Conservation (phyloP, 92 coral and sea anemone genomes). For the Siderastrea siderea region DNA sequence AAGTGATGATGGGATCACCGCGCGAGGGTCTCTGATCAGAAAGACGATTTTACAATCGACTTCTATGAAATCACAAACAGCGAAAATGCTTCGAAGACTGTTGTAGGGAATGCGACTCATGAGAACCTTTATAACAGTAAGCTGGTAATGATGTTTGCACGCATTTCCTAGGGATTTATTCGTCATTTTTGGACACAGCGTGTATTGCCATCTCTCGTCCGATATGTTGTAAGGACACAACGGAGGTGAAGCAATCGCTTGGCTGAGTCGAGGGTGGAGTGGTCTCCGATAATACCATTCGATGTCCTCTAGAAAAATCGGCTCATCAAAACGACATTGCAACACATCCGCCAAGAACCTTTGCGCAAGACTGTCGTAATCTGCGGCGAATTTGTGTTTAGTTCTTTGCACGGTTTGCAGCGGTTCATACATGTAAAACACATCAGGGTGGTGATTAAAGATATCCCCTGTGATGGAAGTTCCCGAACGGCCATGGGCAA, state of each 20-base stretch:
- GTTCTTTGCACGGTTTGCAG: slow-evolving; percentile 46
- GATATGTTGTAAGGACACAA: slow-evolving; percentile 33
- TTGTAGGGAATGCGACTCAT: slow-evolving; percentile 8
- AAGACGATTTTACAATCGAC: slow-evolving; percentile 38
- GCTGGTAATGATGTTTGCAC: slow-evolving; percentile 15
- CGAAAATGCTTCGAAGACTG: not conserved
- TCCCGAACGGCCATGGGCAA: slow-evolving; percentile 39
- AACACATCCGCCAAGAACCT: slow-evolving; percentile 10
- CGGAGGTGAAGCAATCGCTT: slow-evolving; percentile 37
- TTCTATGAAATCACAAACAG: slow-evolving; percentile 17
- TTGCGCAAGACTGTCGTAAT: slow-evolving; percentile 15
- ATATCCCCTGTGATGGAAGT: slow-evolving; percentile 36
- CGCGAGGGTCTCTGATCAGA: slow-evolving; percentile 46
- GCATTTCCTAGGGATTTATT: slow-evolving; percentile 13
- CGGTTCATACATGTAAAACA: slow-evolving; percentile 56
- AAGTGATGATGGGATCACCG: slow-evolving; percentile 45
- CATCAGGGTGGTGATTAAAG: slow-evolving; percentile 52
- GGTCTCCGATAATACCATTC: slow-evolving; percentile 34
- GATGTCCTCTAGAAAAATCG: not conserved
- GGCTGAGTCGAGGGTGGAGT: slow-evolving; percentile 22
- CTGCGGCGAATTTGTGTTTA: not conserved
- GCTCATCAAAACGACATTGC: slow-evolving; percentile 14
- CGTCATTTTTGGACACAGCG: slow-evolving; percentile 27
- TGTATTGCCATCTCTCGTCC: slow-evolving; percentile 38
- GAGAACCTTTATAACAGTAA: slow-evolving; percentile 51